Evolutionary conservation across 2,797 vertebrate species (phyloP).

Genomic region (Delichon dasypus): DNA sequence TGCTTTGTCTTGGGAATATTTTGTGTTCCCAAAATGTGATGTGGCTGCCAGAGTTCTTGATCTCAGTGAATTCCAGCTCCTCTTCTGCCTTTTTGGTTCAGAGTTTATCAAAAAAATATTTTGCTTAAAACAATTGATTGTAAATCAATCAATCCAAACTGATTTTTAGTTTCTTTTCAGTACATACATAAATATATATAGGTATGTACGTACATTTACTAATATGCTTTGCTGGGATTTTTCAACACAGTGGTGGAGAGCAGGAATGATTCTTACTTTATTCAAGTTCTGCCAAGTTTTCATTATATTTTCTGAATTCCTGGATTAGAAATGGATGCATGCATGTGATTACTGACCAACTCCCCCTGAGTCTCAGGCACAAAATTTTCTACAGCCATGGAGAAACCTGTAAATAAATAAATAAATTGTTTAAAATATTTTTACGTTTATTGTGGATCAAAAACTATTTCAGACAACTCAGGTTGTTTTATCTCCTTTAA

Average conservation of each 20-base stretch:
- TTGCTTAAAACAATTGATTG: background rate
- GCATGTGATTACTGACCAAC: accelerated
- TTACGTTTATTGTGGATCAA: background rate
- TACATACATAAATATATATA: background rate
- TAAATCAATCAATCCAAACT: background rate
- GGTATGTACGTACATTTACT: background rate
- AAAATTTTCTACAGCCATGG: background rate
- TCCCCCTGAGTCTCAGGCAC: background rate
- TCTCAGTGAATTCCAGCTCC: background rate
- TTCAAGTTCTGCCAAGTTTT: background rate
- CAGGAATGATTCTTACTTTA: background rate
- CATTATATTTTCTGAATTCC: background rate
- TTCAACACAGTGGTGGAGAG: background rate
- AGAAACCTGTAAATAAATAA: background rate
- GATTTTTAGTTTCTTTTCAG: background rate
- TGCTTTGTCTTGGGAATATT: background rate
- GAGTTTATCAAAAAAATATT: background rate
- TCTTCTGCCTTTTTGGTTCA: background rate
- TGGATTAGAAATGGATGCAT: background rate
- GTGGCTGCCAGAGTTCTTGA: background rate
- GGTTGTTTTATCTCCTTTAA: background rate
- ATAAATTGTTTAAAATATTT: background rate
- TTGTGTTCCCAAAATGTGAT: background rate
- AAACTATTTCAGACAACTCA: background rate
- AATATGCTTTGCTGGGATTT: background rate